Evolutionary conservation across 2,797 vertebrate genomes (phyloP).

Genomic region (Sus cebifrons): DNA sequence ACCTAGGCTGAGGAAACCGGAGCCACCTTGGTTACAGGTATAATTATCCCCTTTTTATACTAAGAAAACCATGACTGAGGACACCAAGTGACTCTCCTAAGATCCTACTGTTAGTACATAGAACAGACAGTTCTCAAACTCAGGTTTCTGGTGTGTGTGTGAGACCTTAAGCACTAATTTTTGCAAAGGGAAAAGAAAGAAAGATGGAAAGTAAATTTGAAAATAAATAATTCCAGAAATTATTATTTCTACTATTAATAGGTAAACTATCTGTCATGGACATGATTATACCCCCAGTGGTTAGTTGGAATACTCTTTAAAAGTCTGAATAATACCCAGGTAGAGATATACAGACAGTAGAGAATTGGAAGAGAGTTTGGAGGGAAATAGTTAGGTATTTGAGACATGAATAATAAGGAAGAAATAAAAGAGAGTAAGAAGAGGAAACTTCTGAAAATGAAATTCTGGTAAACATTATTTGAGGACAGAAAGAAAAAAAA

Average conservation of each 20-base stretch:
- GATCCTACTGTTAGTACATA: neutral
- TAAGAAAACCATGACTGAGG: neutral
- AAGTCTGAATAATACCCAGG: neutral
- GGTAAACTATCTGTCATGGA: neutral
- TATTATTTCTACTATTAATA: neutral
- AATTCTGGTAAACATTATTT: neutral
- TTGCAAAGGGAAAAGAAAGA: neutral
- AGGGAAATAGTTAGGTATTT: neutral
- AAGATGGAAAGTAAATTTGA: neutral
- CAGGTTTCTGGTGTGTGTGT: neutral
- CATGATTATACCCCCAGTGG: neutral
- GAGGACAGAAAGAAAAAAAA: neutral
- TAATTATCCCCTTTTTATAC: neutral
- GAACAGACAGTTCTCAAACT: neutral
- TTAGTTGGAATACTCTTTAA: neutral
- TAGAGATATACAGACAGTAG: neutral
- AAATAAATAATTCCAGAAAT: conserved; percentile 9
- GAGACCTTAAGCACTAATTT: neutral
- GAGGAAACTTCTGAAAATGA: neutral
- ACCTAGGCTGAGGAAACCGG: neutral
- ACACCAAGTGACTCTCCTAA: neutral
- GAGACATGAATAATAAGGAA: neutral
- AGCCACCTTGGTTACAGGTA: neutral
- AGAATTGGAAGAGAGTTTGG: neutral
- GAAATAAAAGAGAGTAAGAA: neutral